phyloP scores from a whole-genome alignment of 1,140 invertebrate species.

The Palaemon carinicauda region DNA sequence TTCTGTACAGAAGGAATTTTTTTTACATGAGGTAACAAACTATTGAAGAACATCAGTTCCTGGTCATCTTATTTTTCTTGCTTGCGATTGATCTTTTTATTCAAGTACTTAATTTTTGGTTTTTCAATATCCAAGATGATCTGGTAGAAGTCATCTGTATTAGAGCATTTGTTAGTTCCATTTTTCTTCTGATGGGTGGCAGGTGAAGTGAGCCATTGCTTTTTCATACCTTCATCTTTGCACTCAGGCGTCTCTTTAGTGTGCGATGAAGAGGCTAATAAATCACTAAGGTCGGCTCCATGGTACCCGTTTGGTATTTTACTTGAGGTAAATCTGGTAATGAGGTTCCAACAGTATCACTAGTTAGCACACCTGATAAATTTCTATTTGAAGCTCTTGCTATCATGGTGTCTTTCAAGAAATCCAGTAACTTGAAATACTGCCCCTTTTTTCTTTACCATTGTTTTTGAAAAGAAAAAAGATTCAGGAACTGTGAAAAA shows the following conservation, averaged over 20 bases:
- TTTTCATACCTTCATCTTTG: too few species aligned
- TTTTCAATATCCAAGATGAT: slow-evolving; percentile 13
- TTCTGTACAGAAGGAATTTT: too few species aligned
- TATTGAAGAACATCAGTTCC: slow-evolving; percentile 22
- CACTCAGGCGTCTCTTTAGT: neutral
- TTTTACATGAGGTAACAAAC: too few species aligned
- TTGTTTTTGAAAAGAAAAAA: neutral
- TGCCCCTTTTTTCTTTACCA: neutral
- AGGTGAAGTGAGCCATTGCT: too few species aligned
- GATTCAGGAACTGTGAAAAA: neutral
- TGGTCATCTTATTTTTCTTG: slow-evolving; percentile 4
- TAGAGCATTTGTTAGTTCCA: too few species aligned
- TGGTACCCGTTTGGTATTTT: neutral
- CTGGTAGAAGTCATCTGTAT: slow-evolving; percentile 20
- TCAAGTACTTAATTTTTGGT: slow-evolving; percentile 18
- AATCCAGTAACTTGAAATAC: neutral
- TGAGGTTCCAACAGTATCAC: neutral
- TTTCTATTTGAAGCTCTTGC: neutral
- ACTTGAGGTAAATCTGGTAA: slow-evolving; percentile 10
- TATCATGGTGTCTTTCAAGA: neutral
- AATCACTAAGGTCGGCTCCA: neutral
- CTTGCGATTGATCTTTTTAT: neutral
- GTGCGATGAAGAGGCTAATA: neutral
- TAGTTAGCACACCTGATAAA: slow-evolving; percentile 12
- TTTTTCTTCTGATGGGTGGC: too few species aligned